These are phyloP conservation scores for Colostygia pectinataria DNA, from an alignment of 2,888 invertebrate genomes.

Conservation along the genomic window DNA sequence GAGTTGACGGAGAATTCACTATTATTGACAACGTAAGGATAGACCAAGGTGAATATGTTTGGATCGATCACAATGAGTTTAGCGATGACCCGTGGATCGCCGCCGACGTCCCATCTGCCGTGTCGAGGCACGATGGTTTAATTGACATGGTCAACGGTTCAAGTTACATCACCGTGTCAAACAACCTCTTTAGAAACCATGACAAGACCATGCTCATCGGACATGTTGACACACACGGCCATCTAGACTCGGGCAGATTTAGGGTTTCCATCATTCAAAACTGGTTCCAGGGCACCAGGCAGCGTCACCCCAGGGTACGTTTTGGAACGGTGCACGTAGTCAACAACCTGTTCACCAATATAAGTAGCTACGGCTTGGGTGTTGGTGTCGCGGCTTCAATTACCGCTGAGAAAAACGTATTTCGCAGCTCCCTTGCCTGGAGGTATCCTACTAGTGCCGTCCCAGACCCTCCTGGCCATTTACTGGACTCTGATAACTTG, in stretches of 20 bases:
- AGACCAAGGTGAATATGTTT: constrained; percentile 14
- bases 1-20: constrained; percentile 17
- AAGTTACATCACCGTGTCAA: constrained; percentile 29
- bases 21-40: constrained; percentile 21
- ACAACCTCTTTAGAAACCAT: constrained; percentile 32
- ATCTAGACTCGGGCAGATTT: constrained; percentile 22
- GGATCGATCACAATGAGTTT: constrained; percentile 32
- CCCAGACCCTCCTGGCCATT: too few relatives aligned
- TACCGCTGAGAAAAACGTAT: constrained; percentile 29
- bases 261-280: constrained; percentile 17
- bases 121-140: constrained; percentile 29
- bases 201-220: constrained; percentile 29
- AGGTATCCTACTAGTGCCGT: constrained; percentile 14
- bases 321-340: constrained; percentile 26
- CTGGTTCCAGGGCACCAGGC: constrained; percentile 27
- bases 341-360: constrained; percentile 31
- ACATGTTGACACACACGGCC: constrained; percentile 20
- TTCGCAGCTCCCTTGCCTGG: constrained; percentile 22
- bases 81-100: constrained; percentile 29
- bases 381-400: constrained; percentile 24
- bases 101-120: constrained; percentile 10
- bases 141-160: constrained; percentile 28
- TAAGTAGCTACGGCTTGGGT: constrained; percentile 25
- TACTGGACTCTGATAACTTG: too few relatives aligned
- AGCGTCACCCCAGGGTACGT: constrained; percentile 29